Evolutionary conservation across 2,888 invertebrate species (phyloP).

Genomic region (Eupeodes luniger): DNA sequence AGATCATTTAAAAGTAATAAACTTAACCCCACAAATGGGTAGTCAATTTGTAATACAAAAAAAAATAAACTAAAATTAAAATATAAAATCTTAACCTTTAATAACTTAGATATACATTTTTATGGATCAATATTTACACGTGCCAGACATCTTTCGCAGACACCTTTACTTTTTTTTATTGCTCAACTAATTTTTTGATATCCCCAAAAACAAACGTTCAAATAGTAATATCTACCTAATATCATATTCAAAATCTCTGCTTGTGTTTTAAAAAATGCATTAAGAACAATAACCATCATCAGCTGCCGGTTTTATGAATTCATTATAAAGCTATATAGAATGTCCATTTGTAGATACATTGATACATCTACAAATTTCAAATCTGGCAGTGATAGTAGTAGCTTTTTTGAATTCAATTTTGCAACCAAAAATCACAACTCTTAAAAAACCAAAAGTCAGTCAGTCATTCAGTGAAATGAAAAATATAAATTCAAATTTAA

Average conservation of each 20-base stretch:
- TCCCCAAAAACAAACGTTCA: neutral
- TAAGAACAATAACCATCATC: slow-evolving; percentile 11
- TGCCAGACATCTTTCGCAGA: neutral
- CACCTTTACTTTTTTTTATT: neutral
- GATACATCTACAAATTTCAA: too few relatives aligned
- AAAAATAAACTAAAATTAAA: neutral
- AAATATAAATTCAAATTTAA: too few relatives aligned
- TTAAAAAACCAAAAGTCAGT: neutral
- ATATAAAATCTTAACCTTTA: neutral
- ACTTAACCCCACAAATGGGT: too few relatives aligned
- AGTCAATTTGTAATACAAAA: too few relatives aligned
- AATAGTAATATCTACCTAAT: neutral
- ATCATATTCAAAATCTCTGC: slow-evolving; percentile 6
- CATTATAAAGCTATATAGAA: neutral
- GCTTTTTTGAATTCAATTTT: neutral
- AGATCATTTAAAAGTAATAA: too few relatives aligned
- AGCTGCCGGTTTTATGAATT: slow-evolving; percentile 12
- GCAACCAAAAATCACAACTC: neutral
- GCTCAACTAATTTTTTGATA: neutral
- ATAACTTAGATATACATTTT: neutral
- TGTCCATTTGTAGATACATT: too few relatives aligned
- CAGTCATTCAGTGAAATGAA: neutral
- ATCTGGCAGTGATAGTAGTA: too few relatives aligned
- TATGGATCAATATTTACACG: slow-evolving; percentile 12
- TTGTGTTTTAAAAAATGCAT: slow-evolving; percentile 17